These are phyloP conservation scores for Drosophila mercatorum DNA, from an alignment of 2,888 invertebrate genomes.

Conservation along the genomic window DNA sequence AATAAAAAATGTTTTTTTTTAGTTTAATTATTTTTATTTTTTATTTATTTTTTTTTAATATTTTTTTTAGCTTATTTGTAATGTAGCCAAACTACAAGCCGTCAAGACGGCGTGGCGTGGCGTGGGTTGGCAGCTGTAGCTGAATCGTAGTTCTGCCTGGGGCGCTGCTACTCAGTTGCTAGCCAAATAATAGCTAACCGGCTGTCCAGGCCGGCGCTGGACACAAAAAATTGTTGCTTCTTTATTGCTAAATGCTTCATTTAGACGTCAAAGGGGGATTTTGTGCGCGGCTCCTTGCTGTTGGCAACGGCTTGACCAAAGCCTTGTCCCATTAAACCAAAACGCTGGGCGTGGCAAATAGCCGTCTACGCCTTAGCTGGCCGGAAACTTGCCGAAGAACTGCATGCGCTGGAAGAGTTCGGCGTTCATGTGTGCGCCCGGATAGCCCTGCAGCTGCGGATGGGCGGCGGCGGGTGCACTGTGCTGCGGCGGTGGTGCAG, in stretches of 20 bases:
- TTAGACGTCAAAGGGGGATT: conserved; percentile 64
- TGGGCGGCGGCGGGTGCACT: conserved; percentile 34
- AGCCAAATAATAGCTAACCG: conserved; percentile 39
- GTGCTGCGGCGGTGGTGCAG: conserved; percentile 47
- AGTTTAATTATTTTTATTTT: conserved; percentile 14
- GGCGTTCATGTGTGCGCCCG: conserved; percentile 66
- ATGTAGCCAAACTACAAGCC: conserved; percentile 54
- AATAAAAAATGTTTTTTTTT: not conserved
- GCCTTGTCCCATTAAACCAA: conserved; percentile 74
- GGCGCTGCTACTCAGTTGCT: conserved; percentile 27
- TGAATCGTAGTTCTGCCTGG: not conserved
- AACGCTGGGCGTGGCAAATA: conserved; percentile 68
- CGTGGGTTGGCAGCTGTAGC: conserved; percentile 6
- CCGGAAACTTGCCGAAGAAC: conserved; percentile 82
- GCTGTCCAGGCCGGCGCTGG: conserved; percentile 71
- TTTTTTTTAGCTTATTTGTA: conserved; percentile 11
- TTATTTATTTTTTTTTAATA: not conserved
- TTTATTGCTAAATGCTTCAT: conserved; percentile 67
- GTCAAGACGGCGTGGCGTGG: conserved; percentile 22
- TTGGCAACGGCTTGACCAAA: conserved; percentile 32
- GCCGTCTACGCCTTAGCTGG: conserved; percentile 64
- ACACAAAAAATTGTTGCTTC: conserved; percentile 33
- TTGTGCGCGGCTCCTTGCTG: conserved; percentile 23
- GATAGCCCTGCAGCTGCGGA: conserved; percentile 70
- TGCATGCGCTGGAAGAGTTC: conserved; percentile 85